Base-by-base conservation (phyloP, 1,140 invertebrate genomes). In the Drosophila bocki region DNA sequence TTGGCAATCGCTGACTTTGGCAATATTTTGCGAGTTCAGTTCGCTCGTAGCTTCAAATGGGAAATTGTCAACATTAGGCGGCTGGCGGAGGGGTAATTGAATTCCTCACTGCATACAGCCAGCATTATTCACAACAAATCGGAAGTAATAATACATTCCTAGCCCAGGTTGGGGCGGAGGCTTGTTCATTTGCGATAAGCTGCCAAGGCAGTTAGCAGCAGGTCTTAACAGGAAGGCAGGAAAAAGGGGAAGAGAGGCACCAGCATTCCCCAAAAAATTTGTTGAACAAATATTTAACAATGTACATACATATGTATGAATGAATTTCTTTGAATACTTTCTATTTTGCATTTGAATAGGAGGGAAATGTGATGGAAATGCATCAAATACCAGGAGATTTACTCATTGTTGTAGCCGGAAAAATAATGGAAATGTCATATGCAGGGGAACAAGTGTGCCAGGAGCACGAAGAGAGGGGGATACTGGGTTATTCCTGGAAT, bases 21-120 rank as follows among this genome's bases (percentile, higher is more conserved):
- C 80, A 87, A 90, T 78, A 82, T 90, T 84, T 81, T 70, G 13
- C 19, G 51, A 54, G 51, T 54, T 54, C 61, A 68, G 59, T 65
- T 58, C 65, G 74, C 62, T 64, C 70, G 75, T 64, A 67, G 75
- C 78, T 78, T 79, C 85, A 72, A 90, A 91, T 84, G 82, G 85
- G 82, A 90, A 90, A 90, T 85, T 90, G 85, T 91, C 86, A 90
- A 90, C 85, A 90, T 90, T 90, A 90, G 64, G 85, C 81, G 85
- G 65, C 70, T 81, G 81, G 59, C 13, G 15, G 32, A 42, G 19
- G 64, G 74, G 81, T 91, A 90, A 91, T 90, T 90, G 85, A 90
- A 91, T 90, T 85, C 82, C 79, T 67, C 78, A 75, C 70, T 90
- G 85, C 65, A 80, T 72, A 47, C 69, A 78, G 48, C 67, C 69